A percentile compares a stretch with the other conserved stretches of the same genome.
These are phyloP conservation scores for Sarcoramphus papa DNA, from an alignment of 2,797 vertebrate species.

Conservation along the genomic window DNA sequence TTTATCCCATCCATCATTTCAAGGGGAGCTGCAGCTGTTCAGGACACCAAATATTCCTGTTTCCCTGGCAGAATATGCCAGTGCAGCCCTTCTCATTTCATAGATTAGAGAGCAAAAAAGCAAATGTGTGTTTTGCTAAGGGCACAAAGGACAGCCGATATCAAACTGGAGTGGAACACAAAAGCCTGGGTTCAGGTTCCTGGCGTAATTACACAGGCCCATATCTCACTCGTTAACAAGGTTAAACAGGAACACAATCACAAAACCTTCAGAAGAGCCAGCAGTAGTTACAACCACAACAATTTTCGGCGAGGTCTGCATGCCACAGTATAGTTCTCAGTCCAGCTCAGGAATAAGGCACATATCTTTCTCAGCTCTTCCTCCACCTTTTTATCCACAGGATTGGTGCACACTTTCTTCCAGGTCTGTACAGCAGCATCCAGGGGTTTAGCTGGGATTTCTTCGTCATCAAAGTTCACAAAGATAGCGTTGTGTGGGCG, in stretches of 20 bases:
- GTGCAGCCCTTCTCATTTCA: background rate
- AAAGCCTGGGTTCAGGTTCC: background rate
- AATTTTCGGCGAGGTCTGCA: background rate
- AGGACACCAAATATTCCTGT: background rate
- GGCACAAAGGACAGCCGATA: background rate
- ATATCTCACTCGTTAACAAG: background rate
- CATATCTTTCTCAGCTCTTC: background rate
- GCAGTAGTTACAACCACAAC: background rate
- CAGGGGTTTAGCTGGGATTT: slow-evolving; percentile 73
- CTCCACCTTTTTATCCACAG: background rate
- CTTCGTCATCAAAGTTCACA: slow-evolving; percentile 80
- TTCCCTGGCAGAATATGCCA: background rate
- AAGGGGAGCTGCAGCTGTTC: background rate
- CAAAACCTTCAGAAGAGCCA: background rate
- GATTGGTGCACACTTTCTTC: slow-evolving; percentile 75
- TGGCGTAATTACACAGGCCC: background rate
- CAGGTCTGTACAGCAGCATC: slow-evolving; percentile 81
- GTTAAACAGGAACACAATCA: background rate
- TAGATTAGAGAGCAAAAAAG: background rate
- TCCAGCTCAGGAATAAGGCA: background rate
- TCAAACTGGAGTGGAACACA: background rate
- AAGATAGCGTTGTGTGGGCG: slow-evolving; percentile 90
- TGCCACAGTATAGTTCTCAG: background rate
- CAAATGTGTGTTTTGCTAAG: background rate
- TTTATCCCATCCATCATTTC: background rate